Percentiles rank a stretch among this genome's conserved stretches.
These are phyloP conservation scores for Neuroterus valhalla DNA, from an alignment of 1,140 invertebrate species.

Conservation along the genomic window DNA sequence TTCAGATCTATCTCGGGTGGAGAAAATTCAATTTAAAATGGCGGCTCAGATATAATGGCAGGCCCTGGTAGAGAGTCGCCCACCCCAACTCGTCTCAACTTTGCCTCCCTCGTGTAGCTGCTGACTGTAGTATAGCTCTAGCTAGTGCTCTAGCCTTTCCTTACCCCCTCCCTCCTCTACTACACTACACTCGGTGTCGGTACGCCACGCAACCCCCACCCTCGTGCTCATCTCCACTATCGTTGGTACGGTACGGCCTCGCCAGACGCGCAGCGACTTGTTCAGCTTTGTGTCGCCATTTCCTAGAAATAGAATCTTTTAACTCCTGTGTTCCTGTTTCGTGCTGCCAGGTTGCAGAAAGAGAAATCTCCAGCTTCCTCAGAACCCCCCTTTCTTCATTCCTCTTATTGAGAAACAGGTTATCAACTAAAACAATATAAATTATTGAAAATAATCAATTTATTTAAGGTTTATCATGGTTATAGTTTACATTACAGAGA, in stretches of 20 bases:
- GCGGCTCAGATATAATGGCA: constrained; percentile 75
- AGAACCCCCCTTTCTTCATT: no score
- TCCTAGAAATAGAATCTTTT: constrained; percentile 58
- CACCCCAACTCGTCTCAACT: constrained; percentile 59
- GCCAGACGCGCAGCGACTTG: not conserved
- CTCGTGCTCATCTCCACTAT: not conserved
- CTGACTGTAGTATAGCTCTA: constrained; percentile 18
- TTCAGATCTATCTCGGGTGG: constrained; percentile 74
- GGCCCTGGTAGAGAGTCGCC: constrained; percentile 67
- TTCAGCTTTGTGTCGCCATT: constrained; percentile 44
- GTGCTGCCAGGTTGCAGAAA: no score
- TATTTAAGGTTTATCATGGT: no score
- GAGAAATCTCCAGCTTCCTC: no score
- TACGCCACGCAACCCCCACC: no score
- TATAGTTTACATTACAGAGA: no score
- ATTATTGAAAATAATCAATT: no score
- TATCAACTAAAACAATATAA: no score
- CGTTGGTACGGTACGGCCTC: not conserved
- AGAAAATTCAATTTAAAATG: constrained; percentile 76
- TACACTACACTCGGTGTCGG: not conserved
- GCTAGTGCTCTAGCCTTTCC: constrained; percentile 24
- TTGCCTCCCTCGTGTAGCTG: constrained; percentile 55
- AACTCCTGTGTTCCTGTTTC: no score
- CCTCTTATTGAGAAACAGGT: no score
- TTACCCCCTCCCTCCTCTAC: constrained; percentile 48